Evolutionary conservation across 1,140 invertebrate genomes (phyloP), one percentile per base, ranked within the genome.

Genomic region (Hyposmocoma kahamanoa): DNA sequence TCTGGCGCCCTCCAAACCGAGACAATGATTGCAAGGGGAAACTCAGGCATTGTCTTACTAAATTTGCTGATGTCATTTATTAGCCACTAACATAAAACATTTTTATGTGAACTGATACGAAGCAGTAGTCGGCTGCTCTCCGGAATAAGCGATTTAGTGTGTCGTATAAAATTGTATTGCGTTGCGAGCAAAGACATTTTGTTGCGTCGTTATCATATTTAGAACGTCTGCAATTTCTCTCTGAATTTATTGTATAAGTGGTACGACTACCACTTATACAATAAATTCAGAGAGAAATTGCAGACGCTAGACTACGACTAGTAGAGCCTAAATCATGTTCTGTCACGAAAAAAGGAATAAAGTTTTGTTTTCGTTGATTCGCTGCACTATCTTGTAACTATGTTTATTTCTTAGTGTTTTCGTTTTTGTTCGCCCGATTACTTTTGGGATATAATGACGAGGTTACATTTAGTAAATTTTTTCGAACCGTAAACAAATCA

Each of bases 51-150:
- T 85, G 76, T 85, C 82, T 85, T 83, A 77, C 76, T 56, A 66
- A 82, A 83, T 82, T 82, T 81, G 82, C 79, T 80, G 79, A 83
- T 77, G 79, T 83, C 82, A 85, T 85, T 85, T 85, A 85, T 85
- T 85, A 82, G 82, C 78, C 72, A 74, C 69, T 81, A 85, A 85
- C 82, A 85, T 85, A 85, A 85, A 85, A 85, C 82, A 85, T 85
- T 80, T 85, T 83, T 85, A 85, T 83, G 62, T 69, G 62, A 62
- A 67, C 61, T 68, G 82, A 85, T 85, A 83, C 76, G 69, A 76
- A 72, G 42, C 59, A 55, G 57, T 70, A 71, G 72, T 70, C 63
- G 69, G 56, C 63, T 42, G 51, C 60, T 66, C 59, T 66, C 54
- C 43, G 59, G 57, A 73, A 75, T 75, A 69, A 72, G 71, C 67